Evolutionary conservation across 2,113 vertebrate genomes (phyloP), one percentile per base, ranked within the genome.

Genomic region (Atrichornis clamosus): DNA sequence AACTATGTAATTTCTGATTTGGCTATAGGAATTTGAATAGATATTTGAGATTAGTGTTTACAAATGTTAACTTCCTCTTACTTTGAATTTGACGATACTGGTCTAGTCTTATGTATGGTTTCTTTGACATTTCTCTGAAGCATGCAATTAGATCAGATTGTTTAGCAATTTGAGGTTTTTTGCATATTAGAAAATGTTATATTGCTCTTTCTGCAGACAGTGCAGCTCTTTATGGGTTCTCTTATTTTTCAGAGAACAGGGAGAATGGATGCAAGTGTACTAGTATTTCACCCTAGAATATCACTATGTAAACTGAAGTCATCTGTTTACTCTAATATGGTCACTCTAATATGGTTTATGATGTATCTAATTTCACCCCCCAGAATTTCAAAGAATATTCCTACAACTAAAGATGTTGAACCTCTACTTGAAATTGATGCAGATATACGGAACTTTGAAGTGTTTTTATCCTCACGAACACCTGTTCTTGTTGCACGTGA

Each of bases 351-450:
- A 33, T 13, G 3, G 2, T 44, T 91, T 88, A 56, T 55, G 24
- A 50, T 55, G 39, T 94, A 26, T 77, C 24, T 81, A 4, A 59
- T 72, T 79, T 84, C 7, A 23, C 81, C 49, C 89, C 73, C 52
- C 87, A 99, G 99, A 97, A 99, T 99, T 97, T 99, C 99, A 64
- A 99, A 99, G 97, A 99, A 98, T 96, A 99, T 99, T 90, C 99
- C 99, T 52, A 99, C 99, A 84, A 99, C 99, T 42, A 99, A 99
- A 96, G 99, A 99, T 26, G 99, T 99, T 70, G 99, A 99, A 73
- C 99, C 99, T 15, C 97, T 99, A 60, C 98, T 99, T 94, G 99
- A 99, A 98, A 99, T 99, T 28, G 99, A 99, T 89, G 99, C 98
- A 55, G 99, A 99, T 88, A 98, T 99, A 78, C 98, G 99, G 64